Evolutionary conservation across 2,113 vertebrate species (phyloP).

Genomic region (Vidua macroura): DNA sequence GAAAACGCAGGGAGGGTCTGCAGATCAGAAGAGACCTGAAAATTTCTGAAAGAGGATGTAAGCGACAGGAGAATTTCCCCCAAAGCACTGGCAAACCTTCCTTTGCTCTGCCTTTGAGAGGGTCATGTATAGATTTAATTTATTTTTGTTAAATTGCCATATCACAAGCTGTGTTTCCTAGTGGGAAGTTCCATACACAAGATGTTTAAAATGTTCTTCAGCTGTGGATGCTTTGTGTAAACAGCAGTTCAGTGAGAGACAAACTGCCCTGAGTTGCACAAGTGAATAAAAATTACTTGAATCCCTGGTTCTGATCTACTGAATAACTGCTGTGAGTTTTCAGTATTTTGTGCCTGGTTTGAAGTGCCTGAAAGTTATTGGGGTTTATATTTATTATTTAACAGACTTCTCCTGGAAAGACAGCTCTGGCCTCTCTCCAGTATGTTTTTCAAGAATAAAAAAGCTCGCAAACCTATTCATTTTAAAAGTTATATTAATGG

Average conservation of each 20-base stretch:
- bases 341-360: conserved; percentile 2
- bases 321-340: neutral
- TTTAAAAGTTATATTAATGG: neutral
- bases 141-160: neutral
- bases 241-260: neutral
- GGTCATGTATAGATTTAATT: neutral
- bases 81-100: neutral
- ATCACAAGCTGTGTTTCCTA: neutral
- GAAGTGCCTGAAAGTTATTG: conserved; percentile 11
- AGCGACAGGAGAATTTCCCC: neutral
- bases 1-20: neutral
- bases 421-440: neutral
- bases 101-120: neutral
- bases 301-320: neutral
- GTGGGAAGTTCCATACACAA: neutral
- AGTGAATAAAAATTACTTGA: neutral
- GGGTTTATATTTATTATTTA: conserved; percentile 31
- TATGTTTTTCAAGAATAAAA: neutral
- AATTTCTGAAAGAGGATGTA: neutral
- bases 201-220: neutral
- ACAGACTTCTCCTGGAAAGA: neutral
- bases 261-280: neutral
- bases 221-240: neutral
- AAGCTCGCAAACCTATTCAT: neutral
- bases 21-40: neutral